phyloP scores from a whole-genome alignment of 2,888 invertebrate genomes.

The Dinocampus coccinellae region DNA sequence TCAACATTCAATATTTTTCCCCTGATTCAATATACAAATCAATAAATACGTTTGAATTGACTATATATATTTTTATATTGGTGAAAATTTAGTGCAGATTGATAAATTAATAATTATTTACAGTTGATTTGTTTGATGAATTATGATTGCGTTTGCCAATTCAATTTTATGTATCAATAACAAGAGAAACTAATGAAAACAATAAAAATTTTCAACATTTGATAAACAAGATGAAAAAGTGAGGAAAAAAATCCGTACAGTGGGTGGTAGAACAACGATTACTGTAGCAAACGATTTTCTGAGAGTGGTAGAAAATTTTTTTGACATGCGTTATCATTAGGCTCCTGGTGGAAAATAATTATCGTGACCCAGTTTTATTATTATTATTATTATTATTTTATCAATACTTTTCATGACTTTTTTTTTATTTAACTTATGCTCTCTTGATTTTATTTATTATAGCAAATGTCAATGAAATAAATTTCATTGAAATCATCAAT shows the following conservation, averaged over 20 bases:
- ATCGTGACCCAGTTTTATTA: slow-evolving; percentile 34
- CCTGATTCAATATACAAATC: too few relatives aligned
- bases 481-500: not conserved
- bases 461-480: not conserved
- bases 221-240: not conserved
- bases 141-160: slow-evolving; percentile 3
- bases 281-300: not conserved
- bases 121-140: not conserved
- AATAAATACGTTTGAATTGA: not conserved
- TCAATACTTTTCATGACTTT: not conserved
- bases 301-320: slow-evolving; percentile 17
- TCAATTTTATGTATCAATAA: not conserved
- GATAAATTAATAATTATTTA: not conserved
- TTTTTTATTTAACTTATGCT: not conserved
- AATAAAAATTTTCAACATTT: not conserved
- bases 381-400: slow-evolving; percentile 9
- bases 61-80: too few relatives aligned
- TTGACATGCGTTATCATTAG: slow-evolving; percentile 14
- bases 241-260: not conserved
- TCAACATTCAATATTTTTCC: too few relatives aligned
- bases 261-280: slow-evolving; percentile 1
- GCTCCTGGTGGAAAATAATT: slow-evolving; percentile 28
- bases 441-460: not conserved
- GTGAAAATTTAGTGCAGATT: not conserved
- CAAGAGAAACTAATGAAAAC: not conserved